These are phyloP conservation scores for Hippopotamyrus pictus DNA, from an alignment of 2,797 vertebrate species.

Conservation along the genomic window DNA sequence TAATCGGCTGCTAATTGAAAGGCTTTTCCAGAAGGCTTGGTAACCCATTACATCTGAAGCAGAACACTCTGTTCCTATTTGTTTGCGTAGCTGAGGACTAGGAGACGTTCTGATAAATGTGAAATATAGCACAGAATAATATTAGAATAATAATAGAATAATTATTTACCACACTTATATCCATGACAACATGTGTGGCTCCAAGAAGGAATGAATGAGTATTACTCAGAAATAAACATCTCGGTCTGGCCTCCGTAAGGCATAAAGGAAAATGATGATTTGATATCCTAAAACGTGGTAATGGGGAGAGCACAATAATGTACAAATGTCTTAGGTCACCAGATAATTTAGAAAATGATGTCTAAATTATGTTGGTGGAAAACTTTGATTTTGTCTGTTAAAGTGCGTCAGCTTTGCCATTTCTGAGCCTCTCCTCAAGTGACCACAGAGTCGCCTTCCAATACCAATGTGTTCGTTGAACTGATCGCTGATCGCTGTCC, in stretches of 20 bases:
- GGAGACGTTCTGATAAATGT: background rate
- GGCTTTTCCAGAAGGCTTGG: background rate
- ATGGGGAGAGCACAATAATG: background rate
- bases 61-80: background rate
- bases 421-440: background rate
- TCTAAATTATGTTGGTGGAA: background rate
- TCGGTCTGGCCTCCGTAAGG: background rate
- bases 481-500: background rate
- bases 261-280: background rate
- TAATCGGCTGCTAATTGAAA: conserved; percentile 15
- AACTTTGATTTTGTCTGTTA: background rate
- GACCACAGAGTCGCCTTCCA: background rate
- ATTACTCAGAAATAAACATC: background rate
- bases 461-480: background rate
- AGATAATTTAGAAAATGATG: background rate
- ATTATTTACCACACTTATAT: background rate
- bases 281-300: background rate
- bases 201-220: background rate
- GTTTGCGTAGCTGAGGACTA: background rate
- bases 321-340: background rate
- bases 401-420: background rate
- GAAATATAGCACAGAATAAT: background rate
- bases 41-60: background rate
- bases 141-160: too few relatives aligned
- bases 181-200: background rate